Base-by-base conservation (phyloP, 2,113 vertebrate species). In the Tricholaema leucomelas region DNA sequence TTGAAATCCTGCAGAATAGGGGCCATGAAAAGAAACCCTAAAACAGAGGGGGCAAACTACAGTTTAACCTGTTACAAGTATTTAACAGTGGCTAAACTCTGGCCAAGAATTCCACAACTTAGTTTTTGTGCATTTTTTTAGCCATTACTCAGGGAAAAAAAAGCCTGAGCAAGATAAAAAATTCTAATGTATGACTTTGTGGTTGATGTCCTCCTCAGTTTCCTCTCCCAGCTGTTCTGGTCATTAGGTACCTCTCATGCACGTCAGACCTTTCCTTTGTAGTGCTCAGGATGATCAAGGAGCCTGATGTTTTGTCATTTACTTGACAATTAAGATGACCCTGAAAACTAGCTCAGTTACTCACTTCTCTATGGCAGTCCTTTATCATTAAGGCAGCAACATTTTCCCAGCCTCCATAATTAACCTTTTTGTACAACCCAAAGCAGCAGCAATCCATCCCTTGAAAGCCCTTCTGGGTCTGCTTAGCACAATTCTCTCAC, bases 291-390 rank as follows among this genome's bases (percentile, higher is more conserved):
- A 91, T 82, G 79, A 93, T 94, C 95, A 92, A 89, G 92, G 70
- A 88, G 88, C 70, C 91, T 91, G 90, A 95, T 92, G 81, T 94
- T 96, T 94, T 95, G 87, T 81, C 95, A 96, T 94, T 96, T 92
- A 94, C 94, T 95, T 88, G 87, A 92, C 88, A 95, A 91, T 91
- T 88, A 95, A 71, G 92, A 95, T 96, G 96, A 94, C 92, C 87
- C 55, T 93, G 89, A 94, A 94, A 96, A 94, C 71, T 72, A 92
- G 89, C 92, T 94, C 91, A 61, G 76, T 91, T 87, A 95, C 81
- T 92, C 84, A 93, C 93, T 90, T 89, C 58, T 87, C 76, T 87
- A 75, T 14, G 82, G 79, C 19, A 92, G 69, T 80, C 89, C 79
- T 85, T 94, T 93, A 94, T 91, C 91, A 94, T 89, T 96, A 94